These are phyloP conservation scores for Kryptopterus vitreolus DNA, from an alignment of 2,797 vertebrate species.

Conservation along the genomic window DNA sequence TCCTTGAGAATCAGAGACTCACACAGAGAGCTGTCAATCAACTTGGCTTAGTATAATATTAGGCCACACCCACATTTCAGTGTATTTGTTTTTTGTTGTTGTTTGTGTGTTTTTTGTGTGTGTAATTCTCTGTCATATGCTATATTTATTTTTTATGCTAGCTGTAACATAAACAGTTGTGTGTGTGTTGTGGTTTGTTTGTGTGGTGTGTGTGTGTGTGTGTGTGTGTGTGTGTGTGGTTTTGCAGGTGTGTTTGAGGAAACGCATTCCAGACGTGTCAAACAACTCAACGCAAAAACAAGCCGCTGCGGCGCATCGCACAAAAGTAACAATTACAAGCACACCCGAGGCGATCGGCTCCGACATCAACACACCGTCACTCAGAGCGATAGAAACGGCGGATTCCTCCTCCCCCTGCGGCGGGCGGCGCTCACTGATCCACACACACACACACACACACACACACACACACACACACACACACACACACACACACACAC, in stretches of 20 bases:
- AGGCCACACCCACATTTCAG: background rate
- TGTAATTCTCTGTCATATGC: too few relatives aligned
- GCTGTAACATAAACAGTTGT: constrained; percentile 7
- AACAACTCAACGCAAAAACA: constrained; percentile 49
- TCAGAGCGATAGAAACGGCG: background rate
- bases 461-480: too few relatives aligned
- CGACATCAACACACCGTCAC: constrained; percentile 44
- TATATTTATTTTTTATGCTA: background rate
- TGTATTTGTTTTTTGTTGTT: background rate
- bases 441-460: too few relatives aligned
- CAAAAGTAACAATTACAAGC: constrained; percentile 51
- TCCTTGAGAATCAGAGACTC: background rate
- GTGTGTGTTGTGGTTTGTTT: background rate
- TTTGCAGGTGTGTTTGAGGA: constrained; percentile 38
- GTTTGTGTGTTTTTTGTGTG: background rate
- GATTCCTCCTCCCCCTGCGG: background rate
- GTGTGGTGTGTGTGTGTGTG: constrained; percentile 15
- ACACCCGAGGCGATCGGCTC: constrained; percentile 37
- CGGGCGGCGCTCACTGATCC: background rate
- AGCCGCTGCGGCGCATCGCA: constrained; percentile 40
- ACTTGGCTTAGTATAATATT: background rate
- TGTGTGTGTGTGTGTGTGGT: constrained; percentile 5
- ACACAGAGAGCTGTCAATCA: background rate
- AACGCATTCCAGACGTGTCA: constrained; percentile 55
- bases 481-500: too few relatives aligned